Evolutionary conservation across 2,888 invertebrate genomes (phyloP).

Genomic region (Keiferia lycopersicella): DNA sequence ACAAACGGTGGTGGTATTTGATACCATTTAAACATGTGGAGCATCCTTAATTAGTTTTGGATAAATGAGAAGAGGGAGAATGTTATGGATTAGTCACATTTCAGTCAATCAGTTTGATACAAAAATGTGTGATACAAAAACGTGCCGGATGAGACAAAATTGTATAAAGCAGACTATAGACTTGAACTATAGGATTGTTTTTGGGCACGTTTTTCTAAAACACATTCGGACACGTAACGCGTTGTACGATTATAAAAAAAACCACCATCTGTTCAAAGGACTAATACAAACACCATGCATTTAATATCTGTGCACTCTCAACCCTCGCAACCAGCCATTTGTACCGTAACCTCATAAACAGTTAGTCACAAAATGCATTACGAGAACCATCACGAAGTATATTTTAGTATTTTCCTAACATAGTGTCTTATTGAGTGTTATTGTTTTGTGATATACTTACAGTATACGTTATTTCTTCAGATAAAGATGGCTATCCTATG

Average conservation of each 20-base stretch:
- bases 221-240: conserved; percentile 49
- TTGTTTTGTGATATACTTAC: conserved; percentile 81
- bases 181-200: background rate
- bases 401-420: conserved; percentile 75
- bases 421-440: conserved; percentile 79
- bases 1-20: conserved; percentile 77
- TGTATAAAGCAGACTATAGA: background rate
- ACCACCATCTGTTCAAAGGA: conserved; percentile 71
- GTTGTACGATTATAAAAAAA: conserved; percentile 52
- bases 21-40: conserved; percentile 78
- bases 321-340: conserved; percentile 52
- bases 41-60: conserved; percentile 81
- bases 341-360: conserved; percentile 37
- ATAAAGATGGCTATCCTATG: conserved; percentile 86
- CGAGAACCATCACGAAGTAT: conserved; percentile 53
- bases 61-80: conserved; percentile 79
- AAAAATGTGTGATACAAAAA: conserved; percentile 56
- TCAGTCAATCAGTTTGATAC: conserved; percentile 56
- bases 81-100: conserved; percentile 81
- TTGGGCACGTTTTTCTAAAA: conserved; percentile 53
- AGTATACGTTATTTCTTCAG: conserved; percentile 81
- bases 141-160: conserved; percentile 38
- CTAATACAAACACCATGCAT: conserved; percentile 72
- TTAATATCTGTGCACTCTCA: conserved; percentile 60
- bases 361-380: conserved; percentile 66